These are phyloP conservation scores for Trachelus iudaicus DNA, from an alignment of 2,888 invertebrate species.

Conservation along the genomic window DNA sequence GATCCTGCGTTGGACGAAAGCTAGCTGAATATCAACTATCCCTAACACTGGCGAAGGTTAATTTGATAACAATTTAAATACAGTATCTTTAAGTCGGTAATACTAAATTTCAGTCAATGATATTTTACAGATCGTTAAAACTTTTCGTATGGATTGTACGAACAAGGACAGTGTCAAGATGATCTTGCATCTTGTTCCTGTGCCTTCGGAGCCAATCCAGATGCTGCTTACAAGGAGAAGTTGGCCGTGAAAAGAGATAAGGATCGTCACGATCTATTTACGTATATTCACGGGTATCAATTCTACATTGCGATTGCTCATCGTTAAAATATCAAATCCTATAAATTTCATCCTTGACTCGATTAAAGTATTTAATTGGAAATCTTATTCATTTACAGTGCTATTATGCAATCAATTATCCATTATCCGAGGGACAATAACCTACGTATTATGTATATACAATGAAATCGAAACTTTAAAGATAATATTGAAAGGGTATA, in stretches of 20 bases:
- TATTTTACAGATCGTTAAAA: constrained; percentile 66
- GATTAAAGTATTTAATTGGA: not conserved
- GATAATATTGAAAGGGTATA: not conserved
- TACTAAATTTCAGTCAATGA: not conserved
- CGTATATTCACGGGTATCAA: not conserved
- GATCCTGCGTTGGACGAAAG: constrained; percentile 86
- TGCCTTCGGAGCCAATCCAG: constrained; percentile 69
- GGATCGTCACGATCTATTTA: not conserved
- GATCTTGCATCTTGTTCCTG: constrained; percentile 72
- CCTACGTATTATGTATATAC: not conserved
- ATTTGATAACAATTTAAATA: not conserved
- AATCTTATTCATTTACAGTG: not conserved
- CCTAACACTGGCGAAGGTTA: constrained; percentile 75
- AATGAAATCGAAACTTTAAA: not conserved
- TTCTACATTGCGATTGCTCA: not conserved
- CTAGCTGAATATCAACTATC: constrained; percentile 83
- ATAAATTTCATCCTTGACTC: not conserved
- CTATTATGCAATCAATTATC: not conserved
- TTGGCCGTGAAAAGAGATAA: constrained; percentile 1
- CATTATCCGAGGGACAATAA: not conserved
- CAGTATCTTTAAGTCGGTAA: not conserved
- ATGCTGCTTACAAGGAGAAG: constrained; percentile 57
- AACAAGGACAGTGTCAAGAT: constrained; percentile 69
- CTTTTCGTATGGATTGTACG: constrained; percentile 68
- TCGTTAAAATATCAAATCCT: not conserved